Evolutionary conservation across 2,797 vertebrate species (phyloP), one percentile per base, ranked within the genome.

Genomic region (Hephaestus fuliginosus): DNA sequence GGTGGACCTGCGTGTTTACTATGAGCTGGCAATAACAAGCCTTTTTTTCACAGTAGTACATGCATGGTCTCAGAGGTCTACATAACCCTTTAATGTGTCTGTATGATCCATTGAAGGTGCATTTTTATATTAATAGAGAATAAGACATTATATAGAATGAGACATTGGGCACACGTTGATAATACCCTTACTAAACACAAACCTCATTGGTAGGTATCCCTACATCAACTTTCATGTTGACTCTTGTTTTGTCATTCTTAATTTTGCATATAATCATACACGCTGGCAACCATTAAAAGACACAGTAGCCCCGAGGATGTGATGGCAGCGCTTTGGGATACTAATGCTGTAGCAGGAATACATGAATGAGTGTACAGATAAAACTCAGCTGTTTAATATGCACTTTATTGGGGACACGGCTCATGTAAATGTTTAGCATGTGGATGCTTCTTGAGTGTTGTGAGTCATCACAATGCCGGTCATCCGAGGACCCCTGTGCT

Each of bases 381-480:
- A 18, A 70, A 46, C 8, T 43, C 1, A 22, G 2, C 33, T 52
- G 22, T 58, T 13, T 68, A 55, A 67, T 30, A 36, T 76, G 63
- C 55, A n/a, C 10, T 5, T 18, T 18, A 10, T 28, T 0, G 4
- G 22, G 18, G 9, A 13, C 14, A 43, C 3, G 18, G 11, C 43
- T 28, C 3, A 28, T 69, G 41, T 6, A 49, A 66, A 67, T 70
- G 64, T 81, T 72, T 41, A 74, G 33, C 25, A 61, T 62, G 63
- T 41, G 53, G 33, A 44, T 74, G 20, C 22, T 61, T 76, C 25
- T 75, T 0, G 1, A 41, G 49, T 28, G 36, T 70, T 69, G 25
- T 62, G 77, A 84, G 58, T 81, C 78, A 79, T 85, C 75, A 78
- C 67, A 58, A 53, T 76, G 70, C 56, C 86, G 86, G 83, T 85